phyloP scores from a whole-genome alignment of 2,797 vertebrate species.

The Gila robusta region DNA sequence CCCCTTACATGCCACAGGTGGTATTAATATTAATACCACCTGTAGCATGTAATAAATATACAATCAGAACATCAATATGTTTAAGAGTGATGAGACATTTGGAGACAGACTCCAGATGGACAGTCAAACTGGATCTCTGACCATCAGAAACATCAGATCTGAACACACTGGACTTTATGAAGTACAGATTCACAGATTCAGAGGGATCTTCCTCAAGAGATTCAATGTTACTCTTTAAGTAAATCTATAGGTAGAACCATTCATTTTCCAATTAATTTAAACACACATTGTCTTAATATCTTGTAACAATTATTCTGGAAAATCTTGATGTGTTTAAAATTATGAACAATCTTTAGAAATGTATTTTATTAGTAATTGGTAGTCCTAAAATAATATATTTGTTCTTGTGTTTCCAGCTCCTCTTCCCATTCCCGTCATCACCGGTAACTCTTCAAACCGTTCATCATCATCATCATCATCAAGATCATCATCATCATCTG shows the following conservation, averaged over 20 bases:
- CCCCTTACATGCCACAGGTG: no score
- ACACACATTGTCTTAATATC: no score
- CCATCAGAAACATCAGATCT: neutral
- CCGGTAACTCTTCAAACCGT: neutral
- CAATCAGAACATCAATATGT: no score
- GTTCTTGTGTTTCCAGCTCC: neutral
- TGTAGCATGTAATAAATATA: no score
- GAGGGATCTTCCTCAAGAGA: neutral
- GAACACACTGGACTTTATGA: neutral
- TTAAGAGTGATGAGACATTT: neutral
- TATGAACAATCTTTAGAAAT: no score
- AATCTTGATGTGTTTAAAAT: no score
- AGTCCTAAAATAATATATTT: no score
- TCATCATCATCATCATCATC: neutral
- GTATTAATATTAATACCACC: no score
- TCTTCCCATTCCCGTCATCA: neutral
- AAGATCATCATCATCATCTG: neutral
- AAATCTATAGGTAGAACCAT: neutral
- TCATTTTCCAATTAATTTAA: no score
- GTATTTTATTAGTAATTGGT: no score
- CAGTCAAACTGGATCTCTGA: neutral
- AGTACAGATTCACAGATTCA: fast-evolving
- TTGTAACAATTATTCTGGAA: no score
- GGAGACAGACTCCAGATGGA: neutral
- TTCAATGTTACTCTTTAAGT: neutral